Evolutionary conservation across 2,888 invertebrate species (phyloP).

Genomic region (Dendrolimus houi): DNA sequence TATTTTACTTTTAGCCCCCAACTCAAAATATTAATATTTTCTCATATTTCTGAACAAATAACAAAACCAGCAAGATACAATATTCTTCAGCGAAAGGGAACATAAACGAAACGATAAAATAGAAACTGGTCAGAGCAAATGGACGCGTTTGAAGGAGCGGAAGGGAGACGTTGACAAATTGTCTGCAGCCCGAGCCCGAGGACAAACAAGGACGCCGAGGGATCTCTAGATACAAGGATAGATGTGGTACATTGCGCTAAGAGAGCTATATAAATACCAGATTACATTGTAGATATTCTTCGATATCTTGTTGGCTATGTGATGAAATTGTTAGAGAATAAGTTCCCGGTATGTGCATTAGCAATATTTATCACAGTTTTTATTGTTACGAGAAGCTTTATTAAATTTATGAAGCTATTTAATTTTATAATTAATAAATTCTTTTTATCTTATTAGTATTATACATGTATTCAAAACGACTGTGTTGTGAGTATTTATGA

Average conservation of each 20-base stretch:
- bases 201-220: conserved; percentile 16
- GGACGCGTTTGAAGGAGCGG: conserved; percentile 26
- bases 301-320: background rate
- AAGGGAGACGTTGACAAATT: conserved; percentile 33
- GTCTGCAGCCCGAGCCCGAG: conserved; percentile 17
- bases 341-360: too few species aligned
- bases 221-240: conserved; percentile 12
- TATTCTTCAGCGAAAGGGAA: background rate
- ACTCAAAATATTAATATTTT: too few species aligned
- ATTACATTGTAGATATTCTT: background rate
- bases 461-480: too few species aligned
- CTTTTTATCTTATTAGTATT: too few species aligned
- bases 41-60: too few species aligned
- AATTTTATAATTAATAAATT: too few species aligned
- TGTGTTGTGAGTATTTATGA: too few species aligned
- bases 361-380: too few species aligned
- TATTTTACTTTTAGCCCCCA: too few species aligned
- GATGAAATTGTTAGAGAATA: conserved; percentile 9
- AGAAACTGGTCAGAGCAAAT: conserved; percentile 23
- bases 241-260: background rate
- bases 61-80: background rate
- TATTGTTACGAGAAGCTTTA: too few species aligned
- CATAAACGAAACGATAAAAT: background rate
- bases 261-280: background rate
- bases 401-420: too few species aligned